These are phyloP conservation scores for Takifugu ocellatus DNA, from an alignment of 2,797 vertebrate genomes.

Conservation along the genomic window DNA sequence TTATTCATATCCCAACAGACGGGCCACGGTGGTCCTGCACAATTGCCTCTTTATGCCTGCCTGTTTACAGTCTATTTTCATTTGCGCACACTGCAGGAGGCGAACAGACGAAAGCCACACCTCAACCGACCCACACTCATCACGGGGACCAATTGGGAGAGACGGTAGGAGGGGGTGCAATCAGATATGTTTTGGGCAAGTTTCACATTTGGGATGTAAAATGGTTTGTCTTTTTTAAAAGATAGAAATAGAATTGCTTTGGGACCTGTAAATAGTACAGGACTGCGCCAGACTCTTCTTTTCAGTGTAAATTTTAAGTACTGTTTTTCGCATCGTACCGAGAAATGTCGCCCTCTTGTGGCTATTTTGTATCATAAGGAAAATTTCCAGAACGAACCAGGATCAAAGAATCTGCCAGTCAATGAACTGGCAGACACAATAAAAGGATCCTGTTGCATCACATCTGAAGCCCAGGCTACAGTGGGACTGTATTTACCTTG, in stretches of 20 bases:
- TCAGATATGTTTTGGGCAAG: neutral
- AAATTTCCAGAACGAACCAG: too few species aligned
- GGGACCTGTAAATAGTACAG: too few species aligned
- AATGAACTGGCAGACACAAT: too few species aligned
- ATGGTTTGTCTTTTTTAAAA: neutral
- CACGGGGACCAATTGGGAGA: slow-evolving; percentile 36
- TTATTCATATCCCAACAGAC: neutral
- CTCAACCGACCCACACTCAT: slow-evolving; percentile 22
- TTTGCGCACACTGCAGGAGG: slow-evolving; percentile 27
- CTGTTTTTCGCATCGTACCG: too few species aligned
- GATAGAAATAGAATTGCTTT: too few species aligned
- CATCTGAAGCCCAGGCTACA: too few species aligned
- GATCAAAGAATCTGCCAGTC: too few species aligned
- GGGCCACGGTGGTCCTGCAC: neutral
- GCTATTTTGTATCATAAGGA: too few species aligned
- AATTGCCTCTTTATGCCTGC: slow-evolving; percentile 6
- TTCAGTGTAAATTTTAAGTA: too few species aligned
- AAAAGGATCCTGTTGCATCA: too few species aligned
- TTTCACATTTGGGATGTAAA: neutral
- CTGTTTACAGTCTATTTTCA: slow-evolving; percentile 20
- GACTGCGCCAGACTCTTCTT: too few species aligned
- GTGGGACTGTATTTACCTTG: neutral
- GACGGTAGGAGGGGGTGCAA: neutral
- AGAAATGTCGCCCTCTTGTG: too few species aligned
- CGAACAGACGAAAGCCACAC: slow-evolving; percentile 41